Base-by-base conservation (phyloP, 2,797 vertebrate species). In the Syngnathus acus region DNA sequence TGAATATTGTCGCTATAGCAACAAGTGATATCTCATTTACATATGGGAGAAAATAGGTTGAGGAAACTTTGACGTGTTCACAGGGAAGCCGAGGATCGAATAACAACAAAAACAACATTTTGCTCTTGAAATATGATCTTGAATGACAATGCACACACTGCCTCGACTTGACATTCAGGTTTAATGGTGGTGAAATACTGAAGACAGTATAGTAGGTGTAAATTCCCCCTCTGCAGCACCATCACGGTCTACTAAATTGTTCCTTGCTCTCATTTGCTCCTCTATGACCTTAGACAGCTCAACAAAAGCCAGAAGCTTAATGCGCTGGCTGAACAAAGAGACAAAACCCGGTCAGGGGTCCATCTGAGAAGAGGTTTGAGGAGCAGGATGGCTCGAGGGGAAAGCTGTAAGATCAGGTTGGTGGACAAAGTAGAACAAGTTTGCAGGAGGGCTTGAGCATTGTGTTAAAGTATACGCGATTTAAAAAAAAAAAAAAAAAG, bases 301-400 rank as follows among this genome's bases (percentile, higher is more conserved):
- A 73, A 89, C 84, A 89, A 89, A 86, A 80, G 58, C 68, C 72
- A 67, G 80, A 73, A 75, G 79, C 80, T 81, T 78, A 81, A 82
- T 39, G 81, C 21, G 0, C 83, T 73, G 82, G 72, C 70, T 72
- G 45, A 71, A 86, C 84, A 88, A 87, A 87, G 82, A 73, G 75
- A 79, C 82, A 78, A 79, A 84, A 76, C 76, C 71, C 70, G 0
- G 82, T 74, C 72, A 77, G 85, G 82, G 80, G 79, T 78, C 75
- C 77, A 51, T 2, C 69, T 71, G 64, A 65, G 51, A 65, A 73
- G 67, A 68, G 75, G 32, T 3, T 32, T 32, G 69, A 70, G 19
- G 62, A 62, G 67, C 55, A 73, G 80, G 79, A 72, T 42, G 62
- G 69, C 71, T 19, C 39, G 64, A 70, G 74, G 66, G 69, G 68